phyloP scores from a whole-genome alignment of 2,888 invertebrate species.

The Lymantria dispar region DNA sequence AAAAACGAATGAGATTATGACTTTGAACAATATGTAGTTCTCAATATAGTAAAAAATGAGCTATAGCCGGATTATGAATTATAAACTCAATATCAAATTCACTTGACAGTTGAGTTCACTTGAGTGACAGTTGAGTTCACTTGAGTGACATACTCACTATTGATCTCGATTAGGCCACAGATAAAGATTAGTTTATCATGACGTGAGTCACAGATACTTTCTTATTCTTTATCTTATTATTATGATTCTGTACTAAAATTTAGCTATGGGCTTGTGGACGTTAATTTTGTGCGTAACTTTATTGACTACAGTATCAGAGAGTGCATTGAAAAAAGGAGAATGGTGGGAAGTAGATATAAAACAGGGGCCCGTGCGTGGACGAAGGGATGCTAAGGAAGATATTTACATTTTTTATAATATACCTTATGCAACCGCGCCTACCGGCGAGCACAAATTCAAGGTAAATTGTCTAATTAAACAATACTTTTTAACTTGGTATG shows the following conservation, averaged over 20 bases:
- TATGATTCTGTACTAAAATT: background rate
- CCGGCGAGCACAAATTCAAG: constrained; percentile 3
- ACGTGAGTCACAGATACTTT: background rate
- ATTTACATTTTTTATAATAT: constrained; percentile 3
- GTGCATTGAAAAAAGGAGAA: background rate
- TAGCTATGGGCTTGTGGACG: constrained; percentile 1
- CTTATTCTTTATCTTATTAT: background rate
- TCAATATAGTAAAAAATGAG: too few species aligned
- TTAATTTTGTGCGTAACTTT: background rate
- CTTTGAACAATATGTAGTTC: too few species aligned
- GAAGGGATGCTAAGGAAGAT: background rate
- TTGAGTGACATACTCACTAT: too few species aligned
- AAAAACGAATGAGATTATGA: too few species aligned
- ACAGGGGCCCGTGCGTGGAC: constrained; percentile 3
- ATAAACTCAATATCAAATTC: background rate
- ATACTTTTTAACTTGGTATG: background rate
- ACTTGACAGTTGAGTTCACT: background rate
- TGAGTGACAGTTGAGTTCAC: too few species aligned
- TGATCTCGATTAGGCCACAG: background rate
- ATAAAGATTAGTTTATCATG: too few species aligned
- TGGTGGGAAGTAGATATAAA: constrained; percentile 1
- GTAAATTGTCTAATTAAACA: background rate
- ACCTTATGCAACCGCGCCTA: constrained; percentile 6
- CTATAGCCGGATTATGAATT: too few species aligned
- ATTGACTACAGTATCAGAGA: background rate